Base-by-base conservation (phyloP, 2,888 invertebrate genomes). In the Dermolepida albohirtum region DNA sequence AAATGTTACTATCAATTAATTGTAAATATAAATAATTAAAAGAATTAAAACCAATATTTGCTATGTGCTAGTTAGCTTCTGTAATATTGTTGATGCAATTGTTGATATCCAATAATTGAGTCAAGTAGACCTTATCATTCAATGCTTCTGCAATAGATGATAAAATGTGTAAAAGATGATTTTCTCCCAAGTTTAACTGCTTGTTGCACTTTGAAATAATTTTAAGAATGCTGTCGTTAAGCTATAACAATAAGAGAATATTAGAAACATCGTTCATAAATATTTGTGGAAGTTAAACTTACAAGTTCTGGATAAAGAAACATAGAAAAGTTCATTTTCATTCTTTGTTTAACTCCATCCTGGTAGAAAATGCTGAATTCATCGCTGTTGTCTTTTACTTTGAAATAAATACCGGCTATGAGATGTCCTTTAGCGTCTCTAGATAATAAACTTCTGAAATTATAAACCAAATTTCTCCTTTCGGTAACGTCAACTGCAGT, bases 401-500 rank as follows among this genome's bases (percentile, higher is more conserved):
- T 92, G 81, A 96, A 94, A 83, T 95, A 96, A 68, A 96, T 85
- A 17, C 96, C 96, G 55, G 96, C 94, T 40, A 89, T 86, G 5
- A 95, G 87, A 74, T 92, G 90, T 55, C 95, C 95, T 77, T 94
- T 94, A 73, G 90, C 91, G 82, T 95, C 92, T 63, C 96, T 89
- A 5, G 93, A 89, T 63, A 96, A 84, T 57, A 95, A 86, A 80
- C 93, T 93, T 80, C 93, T 87, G 80, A 92, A 89, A 78, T 93
- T 92, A 86, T 95, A 96, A 17, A 93, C 92, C 77, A 96, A 84
- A 82, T 96, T 96, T 75, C 96, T 89, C 77, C 96, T 90, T 81
- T 96, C 96, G 0, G 96, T 94, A 29, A 96, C 93, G 80, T 91
- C 91, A 63, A 96, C 88, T 52, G 94, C 92, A 62, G 92, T 91